Evolutionary conservation across 2,797 vertebrate genomes (phyloP), one percentile per base, ranked within the genome.

Genomic region (Sparus aurata): DNA sequence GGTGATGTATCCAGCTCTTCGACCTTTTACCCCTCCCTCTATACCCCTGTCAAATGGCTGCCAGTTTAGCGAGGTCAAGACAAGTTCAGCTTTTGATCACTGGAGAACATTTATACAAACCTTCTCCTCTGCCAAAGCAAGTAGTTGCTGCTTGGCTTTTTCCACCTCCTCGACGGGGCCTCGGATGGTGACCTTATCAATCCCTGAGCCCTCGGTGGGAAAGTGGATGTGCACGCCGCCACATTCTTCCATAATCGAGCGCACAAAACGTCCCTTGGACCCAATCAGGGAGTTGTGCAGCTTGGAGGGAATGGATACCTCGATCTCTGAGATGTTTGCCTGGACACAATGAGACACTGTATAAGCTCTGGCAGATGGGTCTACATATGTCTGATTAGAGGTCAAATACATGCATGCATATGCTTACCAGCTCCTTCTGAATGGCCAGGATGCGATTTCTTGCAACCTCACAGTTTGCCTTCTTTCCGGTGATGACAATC

Each of bases 211-310:
- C 88, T 99, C 98, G 0, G 96, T 97, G 41, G 98, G 98, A 75
- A 99, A 99, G 92, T 99, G 98, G 88, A 99, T 99, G 93, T 99
- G 98, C 62, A 99, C 98, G 0, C 98, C 98, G 0, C 98, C 98
- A 5, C 98, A 99, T 87, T 99, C 98, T 89, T 99, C 98, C 98
- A 99, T 99, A 92, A 99, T 99, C 9, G 98, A 97, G 65, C 98
- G 98, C 90, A 99, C 98, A 83, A 99, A 97, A 71, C 98, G 98
- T 38, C 98, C 98, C 93, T 99, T 99, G 0, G 98, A 96, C 58
- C 98, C 98, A 30, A 99, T 99, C 91, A 99, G 93, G 53, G 98
- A 99, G 91, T 98, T 99, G 94, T 99, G 98, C 87, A 99, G 93
- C 86, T 97, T 98, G 41, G 98, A 98, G 15, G 98, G 98, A 82